Evolutionary conservation across 2,797 vertebrate genomes (phyloP), one percentile per base, ranked within the genome.

Genomic region (Hirundo rustica): DNA sequence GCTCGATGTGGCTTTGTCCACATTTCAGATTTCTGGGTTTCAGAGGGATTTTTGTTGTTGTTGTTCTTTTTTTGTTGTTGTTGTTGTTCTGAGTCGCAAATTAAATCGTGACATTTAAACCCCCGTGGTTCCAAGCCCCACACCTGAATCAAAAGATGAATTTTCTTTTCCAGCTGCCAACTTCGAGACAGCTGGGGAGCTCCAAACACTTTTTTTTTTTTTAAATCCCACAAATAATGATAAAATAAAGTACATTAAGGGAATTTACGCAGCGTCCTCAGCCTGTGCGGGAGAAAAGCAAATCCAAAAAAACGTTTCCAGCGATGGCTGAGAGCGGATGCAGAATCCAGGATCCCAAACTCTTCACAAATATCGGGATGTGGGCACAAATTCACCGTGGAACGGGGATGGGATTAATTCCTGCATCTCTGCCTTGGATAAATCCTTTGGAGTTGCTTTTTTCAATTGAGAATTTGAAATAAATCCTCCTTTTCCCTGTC

Each of bases 341-440:
- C 40, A 27, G 53, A 55, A 67, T 26, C 29, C 58, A 30, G 5
- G n/a, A n/a, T 45, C 48, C 55, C 42, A 61, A 40, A 38, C 6
- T 22, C 44, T 8, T 61, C 45, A 21, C 36, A 79, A 72, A 85
- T 4, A 40, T 5, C 13, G 1, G 2, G 25, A 32, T 29, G 21
- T 1, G 6, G 65, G 32, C 57, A 2, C 34, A 26, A 32, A 58
- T 42, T 0, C 0, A 55, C 29, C 32, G 12, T 0, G 3, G 30
- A 7, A 6, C 23, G 8, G 17, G 21, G 44, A 26, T 17, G 36
- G 4, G 26, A 53, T 26, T 7, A 30, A 76, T 76, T 86, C 73
- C 57, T 3, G 1, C 3, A 19, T 1, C 67, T 53, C 77, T 57
- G 62, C 5, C 71, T 66, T n/a, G 61, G 66, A 38, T 1, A 10